These are phyloP conservation scores for Agonopterix arenella DNA, from an alignment of 2,888 invertebrate species.

Conservation along the genomic window DNA sequence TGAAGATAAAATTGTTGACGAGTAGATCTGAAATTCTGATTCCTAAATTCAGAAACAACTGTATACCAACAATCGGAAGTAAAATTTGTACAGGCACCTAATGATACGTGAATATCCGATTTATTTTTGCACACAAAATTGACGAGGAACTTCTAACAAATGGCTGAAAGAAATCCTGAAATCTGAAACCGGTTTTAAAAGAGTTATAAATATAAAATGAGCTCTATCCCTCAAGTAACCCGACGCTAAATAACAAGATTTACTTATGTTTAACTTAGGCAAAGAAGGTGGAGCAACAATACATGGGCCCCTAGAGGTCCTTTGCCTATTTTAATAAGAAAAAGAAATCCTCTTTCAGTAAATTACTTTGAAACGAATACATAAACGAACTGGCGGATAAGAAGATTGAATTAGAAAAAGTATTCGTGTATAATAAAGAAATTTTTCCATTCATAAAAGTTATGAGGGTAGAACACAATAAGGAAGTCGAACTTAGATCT, in stretches of 20 bases:
- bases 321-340: slow-evolving; percentile 72
- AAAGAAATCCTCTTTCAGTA: slow-evolving; percentile 48
- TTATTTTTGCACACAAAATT: too few species aligned
- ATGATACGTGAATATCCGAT: too few species aligned
- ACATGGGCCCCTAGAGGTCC: slow-evolving; percentile 45
- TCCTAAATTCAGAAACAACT: too few species aligned
- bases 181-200: slow-evolving; percentile 9
- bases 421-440: slow-evolving; percentile 65
- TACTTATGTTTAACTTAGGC: slow-evolving; percentile 52
- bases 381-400: slow-evolving; percentile 62
- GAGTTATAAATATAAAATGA: slow-evolving; percentile 55
- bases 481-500: slow-evolving; percentile 46
- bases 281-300: slow-evolving; percentile 66
- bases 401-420: slow-evolving; percentile 68
- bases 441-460: slow-evolving; percentile 62
- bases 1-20: too few species aligned
- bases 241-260: slow-evolving; percentile 68
- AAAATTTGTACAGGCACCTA: too few species aligned
- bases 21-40: too few species aligned
- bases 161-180: too few species aligned
- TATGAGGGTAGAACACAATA: slow-evolving; percentile 58
- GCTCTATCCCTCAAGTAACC: slow-evolving; percentile 52
- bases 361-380: slow-evolving; percentile 70
- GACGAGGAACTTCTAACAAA: too few species aligned
- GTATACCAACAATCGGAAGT: too few species aligned